A percentile compares a stretch with the other conserved stretches of the same genome.
Conservation (phyloP, 2,888 invertebrate genomes). For the Gymnocheta viridis region DNA sequence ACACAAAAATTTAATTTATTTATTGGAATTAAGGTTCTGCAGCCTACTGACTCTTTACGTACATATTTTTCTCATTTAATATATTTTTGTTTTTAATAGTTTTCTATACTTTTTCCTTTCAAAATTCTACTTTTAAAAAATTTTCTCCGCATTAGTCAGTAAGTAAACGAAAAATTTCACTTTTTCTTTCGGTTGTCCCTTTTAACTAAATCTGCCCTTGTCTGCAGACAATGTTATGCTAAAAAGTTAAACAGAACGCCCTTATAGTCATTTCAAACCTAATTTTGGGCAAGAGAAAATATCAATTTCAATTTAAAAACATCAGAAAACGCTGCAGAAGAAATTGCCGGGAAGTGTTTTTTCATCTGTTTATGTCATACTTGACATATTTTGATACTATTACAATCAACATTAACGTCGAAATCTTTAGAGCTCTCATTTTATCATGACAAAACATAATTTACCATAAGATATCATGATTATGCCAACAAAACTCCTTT, state of each 20-base stretch:
- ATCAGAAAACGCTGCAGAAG: neutral
- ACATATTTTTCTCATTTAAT: no score
- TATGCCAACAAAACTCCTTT: constrained; percentile 31
- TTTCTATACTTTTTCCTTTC: no score
- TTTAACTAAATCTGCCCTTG: neutral
- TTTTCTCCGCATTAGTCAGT: no score
- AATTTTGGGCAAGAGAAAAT: neutral
- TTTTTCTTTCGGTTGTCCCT: neutral
- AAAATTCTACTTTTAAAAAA: no score
- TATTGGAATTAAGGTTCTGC: no score
- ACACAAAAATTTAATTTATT: no score
- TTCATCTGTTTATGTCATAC: constrained; percentile 36
- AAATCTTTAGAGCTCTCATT: neutral
- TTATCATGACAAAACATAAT: constrained; percentile 28
- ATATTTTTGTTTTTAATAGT: no score
- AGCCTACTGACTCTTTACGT: no score
- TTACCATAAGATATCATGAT: constrained; percentile 35
- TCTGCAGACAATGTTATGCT: neutral
- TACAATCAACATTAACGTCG: constrained; percentile 19
- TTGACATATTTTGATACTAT: constrained; percentile 44
- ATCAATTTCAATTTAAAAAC: constrained; percentile 30
- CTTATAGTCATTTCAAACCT: neutral
- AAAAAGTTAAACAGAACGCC: constrained; percentile 2
- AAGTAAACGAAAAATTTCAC: no score
- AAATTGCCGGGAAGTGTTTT: neutral